Evolutionary conservation across 2,888 invertebrate genomes (phyloP), one percentile per base, ranked within the genome.

Genomic region (Hecatera dysodea): DNA sequence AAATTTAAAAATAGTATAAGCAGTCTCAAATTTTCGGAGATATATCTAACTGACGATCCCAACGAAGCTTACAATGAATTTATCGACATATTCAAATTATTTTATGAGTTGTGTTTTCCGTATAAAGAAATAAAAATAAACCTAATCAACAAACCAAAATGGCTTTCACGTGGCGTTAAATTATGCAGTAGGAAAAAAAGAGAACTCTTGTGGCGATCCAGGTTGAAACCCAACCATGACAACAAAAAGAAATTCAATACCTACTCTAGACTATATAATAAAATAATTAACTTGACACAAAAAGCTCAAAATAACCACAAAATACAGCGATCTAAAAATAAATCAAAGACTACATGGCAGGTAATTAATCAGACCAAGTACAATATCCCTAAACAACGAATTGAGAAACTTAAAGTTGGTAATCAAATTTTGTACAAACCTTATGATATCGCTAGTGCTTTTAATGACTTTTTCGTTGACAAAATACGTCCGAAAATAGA

Each of bases 101-200:
- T 44, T 19, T 44, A 44, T 7, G 44, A 44, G 17, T 44, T 44
- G 19, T 46, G 46, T n/a, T 46, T 46, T n/a, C 8, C 46, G 22
- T 46, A n/a, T n/a, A n/a, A n/a, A n/a, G n/a, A n/a, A n/a, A n/a
- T n/a, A n/a, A n/a, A n/a, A n/a, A n/a, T n/a, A n/a, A n/a, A n/a
- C n/a, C n/a, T n/a, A n/a, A n/a, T n/a, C n/a, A n/a, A n/a, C n/a
- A n/a, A n/a, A n/a, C n/a, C n/a, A n/a, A n/a, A n/a, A n/a, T n/a
- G n/a, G n/a, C n/a, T n/a, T n/a, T 50, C 50, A 24, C 50, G 24
- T 15, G 50, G 50, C 50, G 24, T 50, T 50, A 50, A 50, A 50
- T 50, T 50, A 50, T 50, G 50, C 50, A 50, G 50, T 50, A 50
- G 50, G 24, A 50, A 50, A 50, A 15, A n/a, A n/a, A n/a, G n/a